phyloP scores from a whole-genome alignment of 2,888 invertebrate species.

The Drosophila yooni region DNA sequence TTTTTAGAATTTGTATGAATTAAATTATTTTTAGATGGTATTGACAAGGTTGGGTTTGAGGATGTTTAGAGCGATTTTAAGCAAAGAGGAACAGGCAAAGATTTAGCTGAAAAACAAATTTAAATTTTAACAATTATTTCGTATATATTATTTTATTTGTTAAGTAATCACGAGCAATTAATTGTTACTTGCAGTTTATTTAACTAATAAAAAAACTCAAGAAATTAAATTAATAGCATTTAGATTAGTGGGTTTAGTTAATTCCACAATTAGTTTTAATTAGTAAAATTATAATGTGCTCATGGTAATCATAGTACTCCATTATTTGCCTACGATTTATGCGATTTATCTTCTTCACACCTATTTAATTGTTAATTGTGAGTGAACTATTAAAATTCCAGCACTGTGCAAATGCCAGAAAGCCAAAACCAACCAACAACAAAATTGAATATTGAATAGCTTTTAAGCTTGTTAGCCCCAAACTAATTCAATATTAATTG shows the following conservation, averaged over 20 bases:
- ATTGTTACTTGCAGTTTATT: neutral
- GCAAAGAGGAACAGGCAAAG: neutral
- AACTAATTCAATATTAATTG: slow-evolving; percentile 40
- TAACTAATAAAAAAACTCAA: neutral
- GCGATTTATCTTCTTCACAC: neutral
- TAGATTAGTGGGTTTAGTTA: neutral
- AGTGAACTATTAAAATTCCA: neutral
- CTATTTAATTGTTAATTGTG: neutral
- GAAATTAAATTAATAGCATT: neutral
- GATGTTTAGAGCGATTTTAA: neutral
- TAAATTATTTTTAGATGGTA: slow-evolving; percentile 44
- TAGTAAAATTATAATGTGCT: neutral
- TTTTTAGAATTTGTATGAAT: slow-evolving; percentile 59
- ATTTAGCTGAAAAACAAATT: neutral
- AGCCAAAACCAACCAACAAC: neutral
- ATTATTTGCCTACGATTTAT: neutral
- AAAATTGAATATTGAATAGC: slow-evolving; percentile 14
- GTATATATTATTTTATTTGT: neutral
- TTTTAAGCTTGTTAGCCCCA: slow-evolving; percentile 7
- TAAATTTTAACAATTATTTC: neutral
- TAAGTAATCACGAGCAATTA: neutral
- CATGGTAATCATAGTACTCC: neutral
- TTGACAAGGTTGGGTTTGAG: slow-evolving; percentile 13
- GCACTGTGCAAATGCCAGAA: no score
- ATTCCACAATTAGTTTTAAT: neutral